A percentile compares a stretch with the other conserved stretches of the same genome.
These are phyloP conservation scores for Schizaphis graminum DNA, from an alignment of 2,888 invertebrate species.

Conservation along the genomic window DNA sequence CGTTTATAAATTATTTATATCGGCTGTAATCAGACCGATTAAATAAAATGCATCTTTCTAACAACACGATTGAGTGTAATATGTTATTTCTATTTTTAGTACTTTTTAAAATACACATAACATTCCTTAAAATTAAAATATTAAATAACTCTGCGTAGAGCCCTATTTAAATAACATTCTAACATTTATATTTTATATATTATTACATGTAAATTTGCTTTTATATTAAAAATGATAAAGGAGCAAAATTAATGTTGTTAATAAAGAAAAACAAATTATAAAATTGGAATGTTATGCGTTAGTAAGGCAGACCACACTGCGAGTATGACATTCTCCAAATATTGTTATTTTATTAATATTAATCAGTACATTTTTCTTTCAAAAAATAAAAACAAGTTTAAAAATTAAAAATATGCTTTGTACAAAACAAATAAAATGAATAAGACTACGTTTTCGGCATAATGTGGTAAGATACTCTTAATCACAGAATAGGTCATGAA, in stretches of 20 bases:
- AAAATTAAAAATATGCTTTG: neutral
- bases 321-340: neutral
- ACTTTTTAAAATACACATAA: neutral
- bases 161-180: neutral
- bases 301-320: neutral
- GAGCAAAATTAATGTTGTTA: neutral
- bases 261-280: neutral
- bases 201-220: neutral
- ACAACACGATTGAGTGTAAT: neutral
- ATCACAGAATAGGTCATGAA: neutral
- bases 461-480: neutral
- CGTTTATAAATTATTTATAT: neutral
- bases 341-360: neutral
- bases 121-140: neutral
- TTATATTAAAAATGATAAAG: neutral
- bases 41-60: neutral
- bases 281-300: neutral
- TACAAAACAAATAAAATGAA: neutral
- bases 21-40: neutral
- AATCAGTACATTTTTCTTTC: neutral
- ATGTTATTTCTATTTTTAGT: neutral
- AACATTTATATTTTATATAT: neutral
- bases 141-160: neutral
- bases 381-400: neutral
- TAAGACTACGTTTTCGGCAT: neutral